Conservation (phyloP, 2,113 vertebrate species). For the Brienomyrus longianalis region DNA sequence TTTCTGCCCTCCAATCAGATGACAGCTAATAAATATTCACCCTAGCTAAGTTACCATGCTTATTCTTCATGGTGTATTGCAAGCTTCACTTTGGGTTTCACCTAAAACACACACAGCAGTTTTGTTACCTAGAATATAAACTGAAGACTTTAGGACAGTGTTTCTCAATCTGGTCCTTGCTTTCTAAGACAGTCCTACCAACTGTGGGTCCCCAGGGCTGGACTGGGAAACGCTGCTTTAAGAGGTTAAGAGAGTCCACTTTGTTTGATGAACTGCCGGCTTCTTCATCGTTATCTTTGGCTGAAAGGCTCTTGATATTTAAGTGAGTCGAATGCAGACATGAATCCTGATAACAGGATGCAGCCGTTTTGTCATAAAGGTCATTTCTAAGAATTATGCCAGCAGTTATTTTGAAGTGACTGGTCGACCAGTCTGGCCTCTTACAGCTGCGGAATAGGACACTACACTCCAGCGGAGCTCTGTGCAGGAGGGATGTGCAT, state of each 20-base stretch:
- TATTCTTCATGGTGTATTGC: background rate
- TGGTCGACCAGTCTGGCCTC: slow-evolving; percentile 23
- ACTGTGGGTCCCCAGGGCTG: background rate
- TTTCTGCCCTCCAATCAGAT: background rate
- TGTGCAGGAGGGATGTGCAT: background rate
- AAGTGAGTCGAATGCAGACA: background rate
- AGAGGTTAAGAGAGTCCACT: background rate
- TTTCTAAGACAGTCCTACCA: background rate
- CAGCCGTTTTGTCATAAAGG: background rate
- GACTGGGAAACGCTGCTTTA: background rate
- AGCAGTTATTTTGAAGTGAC: slow-evolving; percentile 34
- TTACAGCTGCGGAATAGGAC: background rate
- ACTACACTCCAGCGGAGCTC: background rate
- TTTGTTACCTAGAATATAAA: background rate
- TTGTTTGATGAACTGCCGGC: background rate
- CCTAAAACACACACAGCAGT: background rate
- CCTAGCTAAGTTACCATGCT: background rate
- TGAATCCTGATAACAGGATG: background rate
- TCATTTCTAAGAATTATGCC: slow-evolving; percentile 7
- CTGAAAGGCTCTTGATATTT: background rate
- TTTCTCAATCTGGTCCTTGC: background rate
- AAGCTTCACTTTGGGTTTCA: background rate
- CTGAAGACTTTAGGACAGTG: background rate
- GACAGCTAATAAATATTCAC: background rate
- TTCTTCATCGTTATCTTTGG: background rate